Conservation (phyloP, 2,888 invertebrate genomes). For the Carabus problematicus region DNA sequence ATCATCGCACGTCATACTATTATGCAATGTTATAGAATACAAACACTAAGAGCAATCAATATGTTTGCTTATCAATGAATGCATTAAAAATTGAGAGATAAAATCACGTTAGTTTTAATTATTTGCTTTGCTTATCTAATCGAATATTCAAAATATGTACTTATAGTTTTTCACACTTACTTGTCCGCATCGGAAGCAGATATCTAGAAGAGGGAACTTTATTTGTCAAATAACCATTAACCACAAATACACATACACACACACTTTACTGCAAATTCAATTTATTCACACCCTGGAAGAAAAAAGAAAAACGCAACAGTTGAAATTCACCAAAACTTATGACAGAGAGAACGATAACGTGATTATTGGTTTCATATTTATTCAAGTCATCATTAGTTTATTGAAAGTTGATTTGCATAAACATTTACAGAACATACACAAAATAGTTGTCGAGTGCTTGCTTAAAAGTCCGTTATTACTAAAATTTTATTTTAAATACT, state of each 20-base stretch:
- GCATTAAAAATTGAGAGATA: no score
- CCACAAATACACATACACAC: no score
- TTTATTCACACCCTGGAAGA: neutral
- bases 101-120: no score
- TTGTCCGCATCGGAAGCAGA: no score
- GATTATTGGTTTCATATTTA: constrained; percentile 20
- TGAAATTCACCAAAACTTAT: no score
- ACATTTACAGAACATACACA: constrained; percentile 43
- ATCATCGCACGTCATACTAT: neutral
- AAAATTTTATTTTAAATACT: constrained; percentile 33
- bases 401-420: constrained; percentile 41
- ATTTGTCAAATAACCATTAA: no score
- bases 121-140: no score
- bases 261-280: neutral
- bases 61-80: neutral
- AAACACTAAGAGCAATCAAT: neutral
- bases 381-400: constrained; percentile 38
- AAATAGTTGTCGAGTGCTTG: constrained; percentile 41
- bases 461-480: constrained; percentile 37
- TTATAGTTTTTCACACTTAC: no score
- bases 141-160: no score
- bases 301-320: neutral
- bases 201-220: no score
- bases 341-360: no score
- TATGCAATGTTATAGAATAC: neutral